Evolutionary conservation across 1,140 invertebrate genomes (phyloP).

Genomic region (Drosophila kurseongensis): DNA sequence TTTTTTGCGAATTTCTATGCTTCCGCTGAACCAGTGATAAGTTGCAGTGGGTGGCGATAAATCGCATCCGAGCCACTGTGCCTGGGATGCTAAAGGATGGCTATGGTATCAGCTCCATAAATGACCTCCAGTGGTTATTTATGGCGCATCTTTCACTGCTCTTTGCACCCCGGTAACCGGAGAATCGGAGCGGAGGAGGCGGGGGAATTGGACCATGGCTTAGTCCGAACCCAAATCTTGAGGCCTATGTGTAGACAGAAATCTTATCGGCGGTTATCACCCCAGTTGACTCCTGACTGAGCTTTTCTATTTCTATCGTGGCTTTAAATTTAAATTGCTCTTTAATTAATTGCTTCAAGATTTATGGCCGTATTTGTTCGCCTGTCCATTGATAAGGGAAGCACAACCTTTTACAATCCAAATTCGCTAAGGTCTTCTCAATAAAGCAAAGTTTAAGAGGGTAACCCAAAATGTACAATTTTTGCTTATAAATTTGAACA

Average conservation of each 20-base stretch:
- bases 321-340: conserved; percentile 57
- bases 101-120: conserved; percentile 19
- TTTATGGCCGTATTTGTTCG: conserved; percentile 67
- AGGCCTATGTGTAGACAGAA: neutral
- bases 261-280: conserved; percentile 31
- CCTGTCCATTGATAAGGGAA: conserved; percentile 36
- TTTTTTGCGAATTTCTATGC: conserved; percentile 27
- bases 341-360: conserved; percentile 76
- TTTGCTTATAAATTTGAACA: no score
- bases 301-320: conserved; percentile 35
- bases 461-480: no score
- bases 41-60: conserved; percentile 25
- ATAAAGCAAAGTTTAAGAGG: neutral
- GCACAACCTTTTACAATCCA: conserved; percentile 21
- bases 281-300: conserved; percentile 40
- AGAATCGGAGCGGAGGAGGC: neutral
- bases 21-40: conserved; percentile 34
- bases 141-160: conserved; percentile 5
- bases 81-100: conserved; percentile 25
- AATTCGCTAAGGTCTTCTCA: conserved; percentile 14
- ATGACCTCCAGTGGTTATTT: conserved; percentile 24
- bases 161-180: neutral
- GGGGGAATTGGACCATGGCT: conserved; percentile 7
- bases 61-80: conserved; percentile 4
- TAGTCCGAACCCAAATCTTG: conserved; percentile 3